Percentiles rank a stretch among this genome's conserved stretches.
Conservation (phyloP, 2,113 vertebrate genomes). For the Mesocricetus auratus region DNA sequence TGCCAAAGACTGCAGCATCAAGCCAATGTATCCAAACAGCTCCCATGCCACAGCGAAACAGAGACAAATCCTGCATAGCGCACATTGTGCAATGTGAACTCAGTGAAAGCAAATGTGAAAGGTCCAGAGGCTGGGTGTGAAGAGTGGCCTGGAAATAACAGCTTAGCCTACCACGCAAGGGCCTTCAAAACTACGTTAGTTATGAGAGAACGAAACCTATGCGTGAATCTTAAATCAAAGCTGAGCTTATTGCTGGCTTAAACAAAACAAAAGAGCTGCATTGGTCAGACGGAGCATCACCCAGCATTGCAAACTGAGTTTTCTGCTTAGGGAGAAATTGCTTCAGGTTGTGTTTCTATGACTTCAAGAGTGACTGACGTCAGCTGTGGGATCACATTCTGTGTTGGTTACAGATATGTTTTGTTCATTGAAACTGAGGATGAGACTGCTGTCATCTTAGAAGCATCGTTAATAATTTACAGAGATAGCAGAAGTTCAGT, state of each 20-base stretch:
- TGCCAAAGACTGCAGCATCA: not conserved
- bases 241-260: not conserved
- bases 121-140: not conserved
- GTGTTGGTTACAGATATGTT: not conserved
- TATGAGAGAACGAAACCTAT: not conserved
- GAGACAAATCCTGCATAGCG: not conserved
- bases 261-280: not conserved
- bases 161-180: not conserved
- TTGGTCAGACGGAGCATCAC: not conserved
- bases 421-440: not conserved
- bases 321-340: not conserved
- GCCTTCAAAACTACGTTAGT: not conserved
- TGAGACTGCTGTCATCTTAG: not conserved
- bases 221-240: not conserved
- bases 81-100: not conserved
- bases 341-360: not conserved
- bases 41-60: not conserved
- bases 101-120: not conserved
- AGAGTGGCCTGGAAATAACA: not conserved
- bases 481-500: not conserved
- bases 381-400: not conserved
- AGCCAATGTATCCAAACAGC: not conserved
- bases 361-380: not conserved
- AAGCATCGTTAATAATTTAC: not conserved
- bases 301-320: not conserved